Base-by-base conservation (phyloP, 2,797 vertebrate species). In the Myripristis jacobus region DNA sequence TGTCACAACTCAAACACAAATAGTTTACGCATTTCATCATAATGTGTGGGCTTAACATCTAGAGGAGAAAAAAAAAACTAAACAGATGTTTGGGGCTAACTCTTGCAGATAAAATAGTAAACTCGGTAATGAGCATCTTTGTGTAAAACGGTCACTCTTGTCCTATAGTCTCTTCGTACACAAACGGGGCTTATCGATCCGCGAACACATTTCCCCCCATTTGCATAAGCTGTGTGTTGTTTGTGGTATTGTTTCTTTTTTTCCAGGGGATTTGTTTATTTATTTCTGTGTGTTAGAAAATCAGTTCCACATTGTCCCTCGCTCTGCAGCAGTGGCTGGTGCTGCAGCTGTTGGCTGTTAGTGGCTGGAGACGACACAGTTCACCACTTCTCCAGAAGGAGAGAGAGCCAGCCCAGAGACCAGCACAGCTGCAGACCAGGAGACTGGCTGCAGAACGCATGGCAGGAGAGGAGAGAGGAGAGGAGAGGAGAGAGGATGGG, bases 261-360 rank as follows among this genome's bases (percentile, higher is more conserved):
- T 56, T n/a, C 46, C 61, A 73, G 53, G 66, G 79, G 87, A 75
- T 91, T 79, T 91, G 88, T 80, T 90, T 88, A 86, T 88, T 94
- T 89, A 84, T 87, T 90, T 90, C 79, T 83, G 53, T 82, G 64
- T 43, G 54, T 84, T 84, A 70, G 66, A 83, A 91, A 91, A 89
- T 90, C 79, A 84, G 85, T 94, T 94, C 92, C 92, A 92, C 79
- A 84, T 86, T 88, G 93, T 92, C 62, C 68, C 90, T 90, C 90
- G 73, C 90, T 82, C 91, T 91, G 79, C 91, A 90, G 93, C 89
- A 82, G 75, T 47, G 83, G 93, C 90, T 79, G 83, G 85, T 83
- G 85, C 84, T 73, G 92, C 96, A 97, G 95, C 95, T 96, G 95
- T 90, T 92, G 93, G 92, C 92, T 94, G 95, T 91, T 94, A 93